Percentiles rank a stretch among this genome's conserved stretches.
These are phyloP conservation scores for Maniola hyperantus DNA, from an alignment of 2,888 invertebrate genomes.

Conservation along the genomic window DNA sequence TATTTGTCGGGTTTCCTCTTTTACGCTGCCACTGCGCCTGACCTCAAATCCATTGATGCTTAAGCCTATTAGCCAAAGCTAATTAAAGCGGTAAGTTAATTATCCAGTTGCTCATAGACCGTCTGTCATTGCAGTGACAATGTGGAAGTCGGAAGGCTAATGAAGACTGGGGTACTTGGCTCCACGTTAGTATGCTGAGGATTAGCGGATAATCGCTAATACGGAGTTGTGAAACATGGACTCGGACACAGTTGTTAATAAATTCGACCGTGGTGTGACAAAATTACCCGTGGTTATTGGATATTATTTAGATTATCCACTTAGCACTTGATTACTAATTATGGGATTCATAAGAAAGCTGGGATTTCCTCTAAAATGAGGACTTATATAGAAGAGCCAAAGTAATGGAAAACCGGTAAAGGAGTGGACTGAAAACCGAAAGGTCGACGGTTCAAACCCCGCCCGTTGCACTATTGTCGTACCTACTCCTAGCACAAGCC, in stretches of 20 bases:
- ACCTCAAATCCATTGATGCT: constrained; percentile 20
- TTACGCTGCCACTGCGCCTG: constrained; percentile 12
- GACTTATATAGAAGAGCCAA: too few relatives aligned
- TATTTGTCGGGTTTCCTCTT: constrained; percentile 22
- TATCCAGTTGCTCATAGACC: constrained; percentile 20
- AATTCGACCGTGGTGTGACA: neutral
- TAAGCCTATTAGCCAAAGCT: constrained; percentile 36
- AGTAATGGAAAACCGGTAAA: too few relatives aligned
- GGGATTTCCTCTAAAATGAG: too few relatives aligned
- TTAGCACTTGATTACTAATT: too few relatives aligned
- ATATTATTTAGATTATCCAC: neutral
- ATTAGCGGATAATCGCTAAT: constrained; percentile 18
- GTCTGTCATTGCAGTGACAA: neutral
- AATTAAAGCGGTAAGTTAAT: constrained; percentile 38
- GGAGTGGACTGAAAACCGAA: too few relatives aligned
- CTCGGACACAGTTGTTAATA: neutral
- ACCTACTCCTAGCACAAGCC: too few relatives aligned
- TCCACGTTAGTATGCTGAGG: constrained; percentile 2
- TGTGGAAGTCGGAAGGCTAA: neutral
- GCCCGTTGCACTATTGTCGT: too few relatives aligned
- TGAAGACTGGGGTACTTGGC: neutral
- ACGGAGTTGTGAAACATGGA: constrained; percentile 1
- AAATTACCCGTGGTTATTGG: neutral
- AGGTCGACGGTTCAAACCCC: too few relatives aligned
- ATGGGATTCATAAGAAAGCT: too few relatives aligned